phyloP scores from a whole-genome alignment of 2,797 vertebrate genomes.

The Antrozous pallidus region DNA sequence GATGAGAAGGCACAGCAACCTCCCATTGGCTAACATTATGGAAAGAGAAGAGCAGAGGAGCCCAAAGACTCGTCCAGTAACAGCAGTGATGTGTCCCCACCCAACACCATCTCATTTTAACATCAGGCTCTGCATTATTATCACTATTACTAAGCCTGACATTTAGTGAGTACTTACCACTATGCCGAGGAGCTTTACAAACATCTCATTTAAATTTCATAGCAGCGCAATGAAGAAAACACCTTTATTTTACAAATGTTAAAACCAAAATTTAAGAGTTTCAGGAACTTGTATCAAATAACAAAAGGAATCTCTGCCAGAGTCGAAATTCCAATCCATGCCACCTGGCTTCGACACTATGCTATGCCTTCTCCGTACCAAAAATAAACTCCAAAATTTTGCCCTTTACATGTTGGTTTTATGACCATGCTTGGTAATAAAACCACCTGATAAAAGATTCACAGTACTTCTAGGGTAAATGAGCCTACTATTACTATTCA shows the following conservation, averaged over 20 bases:
- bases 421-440: constrained; percentile 4
- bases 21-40: background rate
- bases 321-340: background rate
- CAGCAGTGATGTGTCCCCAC: background rate
- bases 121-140: background rate
- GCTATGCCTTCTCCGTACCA: background rate
- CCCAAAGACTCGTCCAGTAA: background rate
- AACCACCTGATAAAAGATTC: background rate
- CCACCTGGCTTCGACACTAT: background rate
- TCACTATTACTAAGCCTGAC: background rate
- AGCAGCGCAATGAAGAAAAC: background rate
- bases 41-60: background rate
- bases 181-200: background rate
- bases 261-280: background rate
- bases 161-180: background rate
- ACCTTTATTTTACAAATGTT: background rate
- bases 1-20: background rate
- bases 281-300: background rate
- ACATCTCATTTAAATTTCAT: background rate
- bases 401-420: background rate
- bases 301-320: background rate
- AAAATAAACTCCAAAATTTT: background rate
- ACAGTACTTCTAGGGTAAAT: background rate
- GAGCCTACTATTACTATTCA: background rate
- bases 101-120: background rate